A percentile compares a stretch with the other conserved stretches of the same genome.
phyloP scores from a whole-genome alignment of 2,113 vertebrate genomes.

The Ctenomys sociabilis region DNA sequence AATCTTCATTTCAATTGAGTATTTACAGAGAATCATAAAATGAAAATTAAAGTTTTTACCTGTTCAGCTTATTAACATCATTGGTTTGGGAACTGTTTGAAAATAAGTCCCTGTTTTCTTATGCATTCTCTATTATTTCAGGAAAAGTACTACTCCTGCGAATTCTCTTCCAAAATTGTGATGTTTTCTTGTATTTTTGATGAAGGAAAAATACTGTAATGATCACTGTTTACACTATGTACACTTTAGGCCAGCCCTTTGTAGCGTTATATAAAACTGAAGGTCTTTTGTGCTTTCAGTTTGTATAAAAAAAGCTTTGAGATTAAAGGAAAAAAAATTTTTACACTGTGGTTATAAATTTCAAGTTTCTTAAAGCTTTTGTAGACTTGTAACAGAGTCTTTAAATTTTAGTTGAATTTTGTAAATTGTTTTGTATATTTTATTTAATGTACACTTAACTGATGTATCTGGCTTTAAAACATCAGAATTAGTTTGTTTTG shows the following conservation, averaged over 20 bases:
- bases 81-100: slow-evolving; percentile 81
- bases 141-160: slow-evolving; percentile 82
- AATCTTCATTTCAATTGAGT: slow-evolving; percentile 63
- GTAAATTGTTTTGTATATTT: slow-evolving; percentile 91
- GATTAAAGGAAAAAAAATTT: slow-evolving; percentile 88
- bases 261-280: slow-evolving; percentile 88
- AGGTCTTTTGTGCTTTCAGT: slow-evolving; percentile 89
- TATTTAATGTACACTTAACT: slow-evolving; percentile 89
- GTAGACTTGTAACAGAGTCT: slow-evolving; percentile 90
- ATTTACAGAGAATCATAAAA: slow-evolving; percentile 80
- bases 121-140: slow-evolving; percentile 81
- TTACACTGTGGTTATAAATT: slow-evolving; percentile 90
- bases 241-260: slow-evolving; percentile 90
- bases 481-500: slow-evolving; percentile 86
- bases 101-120: slow-evolving; percentile 79
- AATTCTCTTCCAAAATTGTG: slow-evolving; percentile 85
- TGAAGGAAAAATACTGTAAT: slow-evolving; percentile 87
- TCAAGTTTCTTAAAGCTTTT: slow-evolving; percentile 91
- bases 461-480: slow-evolving; percentile 87
- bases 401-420: slow-evolving; percentile 90
- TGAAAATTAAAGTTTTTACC: slow-evolving; percentile 79
- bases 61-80: slow-evolving; percentile 71
- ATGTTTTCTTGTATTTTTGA: slow-evolving; percentile 88
- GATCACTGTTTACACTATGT: slow-evolving; percentile 89
- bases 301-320: slow-evolving; percentile 89